phyloP scores from a whole-genome alignment of 1,140 invertebrate genomes.

The Drosophila miranda region DNA sequence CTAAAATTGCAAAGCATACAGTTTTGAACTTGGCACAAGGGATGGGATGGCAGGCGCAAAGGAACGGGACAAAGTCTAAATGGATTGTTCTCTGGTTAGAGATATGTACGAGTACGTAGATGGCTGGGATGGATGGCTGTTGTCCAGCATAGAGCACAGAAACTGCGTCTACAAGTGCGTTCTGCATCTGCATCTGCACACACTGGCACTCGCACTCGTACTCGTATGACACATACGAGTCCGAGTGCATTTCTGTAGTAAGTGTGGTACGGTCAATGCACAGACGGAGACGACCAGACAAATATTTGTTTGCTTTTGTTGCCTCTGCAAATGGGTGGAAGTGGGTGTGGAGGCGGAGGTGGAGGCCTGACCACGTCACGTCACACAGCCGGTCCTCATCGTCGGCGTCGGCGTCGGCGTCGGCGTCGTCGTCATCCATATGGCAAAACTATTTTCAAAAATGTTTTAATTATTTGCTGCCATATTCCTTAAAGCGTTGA shows the following conservation, averaged over 20 bases:
- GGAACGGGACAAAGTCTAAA: constrained; percentile 46
- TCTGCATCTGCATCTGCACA: constrained; percentile 30
- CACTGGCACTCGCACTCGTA: too few relatives aligned
- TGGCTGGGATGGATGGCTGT: constrained; percentile 34
- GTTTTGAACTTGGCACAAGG: constrained; percentile 77
- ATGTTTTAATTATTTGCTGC: constrained; percentile 79
- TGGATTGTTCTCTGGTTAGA: constrained; percentile 46
- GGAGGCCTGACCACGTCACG: constrained; percentile 63
- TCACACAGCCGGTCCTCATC: constrained; percentile 56
- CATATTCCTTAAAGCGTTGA: constrained; percentile 78
- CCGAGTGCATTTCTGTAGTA: constrained; percentile 34
- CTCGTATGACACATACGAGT: neutral
- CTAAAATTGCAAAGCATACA: constrained; percentile 68
- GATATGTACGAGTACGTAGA: constrained; percentile 35
- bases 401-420: constrained; percentile 24
- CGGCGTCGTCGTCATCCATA: constrained; percentile 74
- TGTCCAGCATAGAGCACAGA: neutral
- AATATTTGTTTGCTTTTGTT: constrained; percentile 56
- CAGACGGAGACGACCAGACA: constrained; percentile 57
- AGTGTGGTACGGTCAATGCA: constrained; percentile 72
- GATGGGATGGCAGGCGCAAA: constrained; percentile 26
- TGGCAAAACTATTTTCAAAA: constrained; percentile 76
- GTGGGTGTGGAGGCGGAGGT: constrained; percentile 4
- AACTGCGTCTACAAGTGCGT: constrained; percentile 25
- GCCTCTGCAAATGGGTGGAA: constrained; percentile 39